Evolutionary conservation across 2,888 invertebrate species (phyloP).

Genomic region (Pseudanteris insignis): DNA sequence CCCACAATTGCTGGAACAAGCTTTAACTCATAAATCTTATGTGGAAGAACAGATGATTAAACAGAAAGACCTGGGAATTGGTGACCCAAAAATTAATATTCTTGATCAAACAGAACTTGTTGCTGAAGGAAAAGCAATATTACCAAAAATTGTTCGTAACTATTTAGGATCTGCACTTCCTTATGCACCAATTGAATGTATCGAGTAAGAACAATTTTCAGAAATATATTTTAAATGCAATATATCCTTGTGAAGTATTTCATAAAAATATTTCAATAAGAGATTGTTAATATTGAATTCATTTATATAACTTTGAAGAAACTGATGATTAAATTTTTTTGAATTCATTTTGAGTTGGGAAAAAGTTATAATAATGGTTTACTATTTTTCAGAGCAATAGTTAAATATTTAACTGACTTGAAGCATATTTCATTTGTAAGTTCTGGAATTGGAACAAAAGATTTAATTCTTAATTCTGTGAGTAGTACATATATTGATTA

Average conservation of each 20-base stretch:
- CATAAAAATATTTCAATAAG: no score
- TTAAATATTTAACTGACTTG: constrained; percentile 73
- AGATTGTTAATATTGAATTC: no score
- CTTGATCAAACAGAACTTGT: constrained; percentile 77
- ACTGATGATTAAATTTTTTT: no score
- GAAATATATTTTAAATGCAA: constrained; percentile 1
- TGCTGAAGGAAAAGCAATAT: constrained; percentile 74
- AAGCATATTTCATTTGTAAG: constrained; percentile 78
- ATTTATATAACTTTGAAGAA: no score
- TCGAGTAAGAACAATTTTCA: constrained; percentile 70
- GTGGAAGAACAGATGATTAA: constrained; percentile 76
- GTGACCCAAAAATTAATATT: constrained; percentile 69
- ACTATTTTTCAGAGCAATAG: constrained; percentile 69
- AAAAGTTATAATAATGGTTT: no score
- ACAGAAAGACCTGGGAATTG: constrained; percentile 77
- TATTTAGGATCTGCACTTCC: constrained; percentile 79
- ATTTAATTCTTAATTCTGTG: constrained; percentile 82
- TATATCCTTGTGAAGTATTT: background rate
- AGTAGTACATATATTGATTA: constrained; percentile 54
- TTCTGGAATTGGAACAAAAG: constrained; percentile 80
- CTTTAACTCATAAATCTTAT: constrained; percentile 84
- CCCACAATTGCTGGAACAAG: constrained; percentile 74
- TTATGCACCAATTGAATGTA: constrained; percentile 79
- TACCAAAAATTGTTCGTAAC: constrained; percentile 73
- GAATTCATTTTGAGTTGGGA: no score